Evolutionary conservation across 2,888 invertebrate species (phyloP).

Genomic region (Polymixis lichenea): DNA sequence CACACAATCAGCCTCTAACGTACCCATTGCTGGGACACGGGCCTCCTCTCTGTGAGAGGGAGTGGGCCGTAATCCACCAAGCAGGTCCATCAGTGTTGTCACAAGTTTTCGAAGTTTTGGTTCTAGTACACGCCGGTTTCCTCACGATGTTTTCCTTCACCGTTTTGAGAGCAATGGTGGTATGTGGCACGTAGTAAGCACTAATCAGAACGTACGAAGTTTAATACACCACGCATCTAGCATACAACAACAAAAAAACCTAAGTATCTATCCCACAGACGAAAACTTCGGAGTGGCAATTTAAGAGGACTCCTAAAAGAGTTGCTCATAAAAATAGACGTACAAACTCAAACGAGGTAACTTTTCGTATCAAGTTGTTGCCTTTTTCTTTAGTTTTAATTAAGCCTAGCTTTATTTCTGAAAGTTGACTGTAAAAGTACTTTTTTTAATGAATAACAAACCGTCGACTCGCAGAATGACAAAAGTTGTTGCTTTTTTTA

Average conservation of each 20-base stretch:
- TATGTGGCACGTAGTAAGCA: background rate
- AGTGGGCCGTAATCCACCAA: no score
- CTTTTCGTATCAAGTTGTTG: constrained; percentile 64
- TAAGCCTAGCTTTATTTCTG: constrained; percentile 59
- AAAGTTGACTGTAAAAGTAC: constrained; percentile 43
- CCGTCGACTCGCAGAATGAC: constrained; percentile 29
- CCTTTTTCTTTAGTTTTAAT: constrained; percentile 64
- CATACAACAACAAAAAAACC: background rate
- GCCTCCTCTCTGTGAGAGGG: no score
- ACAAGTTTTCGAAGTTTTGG: no score
- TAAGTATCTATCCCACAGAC: constrained; percentile 1
- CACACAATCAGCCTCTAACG: no score
- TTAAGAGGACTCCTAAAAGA: constrained; percentile 54
- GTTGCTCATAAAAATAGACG: constrained; percentile 52
- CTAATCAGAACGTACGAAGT: background rate
- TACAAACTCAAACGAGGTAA: constrained; percentile 63
- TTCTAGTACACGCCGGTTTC: no score
- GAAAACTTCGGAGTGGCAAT: constrained; percentile 59
- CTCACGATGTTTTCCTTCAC: no score
- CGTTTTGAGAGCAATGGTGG: no score
- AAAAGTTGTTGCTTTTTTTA: constrained; percentile 42
- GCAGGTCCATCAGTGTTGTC: no score
- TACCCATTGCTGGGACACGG: no score
- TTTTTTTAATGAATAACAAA: constrained; percentile 55
- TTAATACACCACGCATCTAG: background rate